Base-by-base conservation (phyloP, 2,113 vertebrate genomes). In the Cervus canadensis region DNA sequence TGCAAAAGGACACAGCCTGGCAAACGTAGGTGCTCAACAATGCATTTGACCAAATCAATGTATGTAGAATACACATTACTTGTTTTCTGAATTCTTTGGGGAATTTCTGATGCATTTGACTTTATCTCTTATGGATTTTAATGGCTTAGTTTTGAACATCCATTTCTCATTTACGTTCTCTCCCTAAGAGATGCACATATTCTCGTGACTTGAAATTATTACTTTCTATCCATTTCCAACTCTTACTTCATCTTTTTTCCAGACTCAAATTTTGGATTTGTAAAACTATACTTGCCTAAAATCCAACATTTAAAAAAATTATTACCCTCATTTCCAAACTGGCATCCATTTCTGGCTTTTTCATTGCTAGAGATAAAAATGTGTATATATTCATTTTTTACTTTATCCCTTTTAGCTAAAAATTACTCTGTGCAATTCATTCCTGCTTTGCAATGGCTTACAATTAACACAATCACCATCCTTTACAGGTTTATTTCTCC, bases 251-350 rank as follows among this genome's bases (percentile, higher is more conserved):
- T 84, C 15, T 84, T 71, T 89, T 94, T 88, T 82, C 25, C n/a
- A 95, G 33, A 45, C 36, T 86, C n/a, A 36, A 40, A 59, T 79
- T 54, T 92, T 84, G 2, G 2, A 56, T 64, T 91, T 91, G 6
- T 87, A 95, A 91, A 98, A n/a, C 28, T 56, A 92, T 91, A 50
- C 56, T 92, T 62, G 57, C 14, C 52, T 45, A 54, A 87, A 96
- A 54, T 1, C 13, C 30, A 95, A 45, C 1, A 59, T 30, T 74
- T 48, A 93, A 93, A 93, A 92, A 62, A 43, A 25, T 16, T 7
- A n/a, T 85, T 91, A 36, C 16, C 19, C 94, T 96, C 30, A 79
- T 96, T 79, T 19, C 26, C 86, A 95, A 92, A 87, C 17, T 67
- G 14, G 33, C 33, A 94, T 48, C 30, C 13, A 28, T 74, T 78